Evolutionary conservation across 1,140 invertebrate species (phyloP), one percentile per base, ranked within the genome.

Genomic region (Lasaia peninsularis): DNA sequence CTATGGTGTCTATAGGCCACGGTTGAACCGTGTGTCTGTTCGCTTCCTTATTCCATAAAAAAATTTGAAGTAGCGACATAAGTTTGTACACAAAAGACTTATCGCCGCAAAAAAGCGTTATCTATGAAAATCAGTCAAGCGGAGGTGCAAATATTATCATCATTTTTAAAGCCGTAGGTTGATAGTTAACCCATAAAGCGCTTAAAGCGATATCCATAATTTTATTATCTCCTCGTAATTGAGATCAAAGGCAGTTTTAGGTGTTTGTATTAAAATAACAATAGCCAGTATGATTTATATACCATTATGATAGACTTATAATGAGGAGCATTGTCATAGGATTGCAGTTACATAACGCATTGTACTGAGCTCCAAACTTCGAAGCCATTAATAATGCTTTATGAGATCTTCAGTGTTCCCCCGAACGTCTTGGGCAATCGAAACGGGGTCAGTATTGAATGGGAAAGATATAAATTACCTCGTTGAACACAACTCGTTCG

Each of bases 301-400:
- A 24, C 20, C 34, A 76, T 75, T 73, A 62, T 60, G 52, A 62
- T 68, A 71, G 60, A 62, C 68, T 73, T 37, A 37, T 37, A 78
- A 76, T 80, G 69, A 63, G 58, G 64, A 69, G 72, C 69, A 81
- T 86, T 83, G 80, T 84, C 78, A 63, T 58, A 72, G 62, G 51
- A 62, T 58, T 50, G 52, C 32, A 35, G 12, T 84, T 84, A 69
- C 67, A 70, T 71, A 80, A 84, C 55, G 31, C 33, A 56, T 68
- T 69, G 63, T 69, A 69, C 60, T 67, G 56, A 64, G 69, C 63
- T 73, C 66, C 62, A 71, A 81, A 85, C 72, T 80, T 78, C 70
- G 65, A 56, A 69, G 67, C 73, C 70, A 86, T 82, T 78, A 82
- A 83, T 86, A 80, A 78, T 76, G 65, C 62, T 71, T 73, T 75